Percentiles rank a stretch among this genome's conserved stretches.
phyloP scores from a whole-genome alignment of 2,797 vertebrate genomes.

The Hyperoplus immaculatus region DNA sequence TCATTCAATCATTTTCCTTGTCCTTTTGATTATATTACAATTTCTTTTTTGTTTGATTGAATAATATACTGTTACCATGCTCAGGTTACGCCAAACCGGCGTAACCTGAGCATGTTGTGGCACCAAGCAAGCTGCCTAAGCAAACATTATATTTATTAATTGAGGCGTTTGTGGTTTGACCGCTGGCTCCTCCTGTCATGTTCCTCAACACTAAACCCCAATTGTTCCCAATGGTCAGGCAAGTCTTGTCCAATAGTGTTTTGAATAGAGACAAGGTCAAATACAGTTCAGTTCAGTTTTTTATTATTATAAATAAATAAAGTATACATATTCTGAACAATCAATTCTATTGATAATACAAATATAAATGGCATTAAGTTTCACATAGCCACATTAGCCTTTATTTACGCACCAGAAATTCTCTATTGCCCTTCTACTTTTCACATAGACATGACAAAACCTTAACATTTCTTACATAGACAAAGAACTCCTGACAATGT shows the following conservation, averaged over 20 bases:
- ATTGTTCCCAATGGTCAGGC: not conserved
- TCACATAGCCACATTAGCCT: not conserved
- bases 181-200: not conserved
- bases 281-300: slow-evolving; percentile 18
- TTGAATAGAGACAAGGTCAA: slow-evolving; percentile 27
- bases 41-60: not conserved
- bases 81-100: too few relatives aligned
- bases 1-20: too few relatives aligned
- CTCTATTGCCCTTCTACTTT: not conserved
- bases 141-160: not conserved
- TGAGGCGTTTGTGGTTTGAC: slow-evolving; percentile 27
- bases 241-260: slow-evolving; percentile 17
- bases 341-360: not conserved
- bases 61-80: not conserved
- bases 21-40: too few relatives aligned
- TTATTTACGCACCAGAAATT: not conserved
- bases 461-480: too few relatives aligned
- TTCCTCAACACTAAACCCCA: not conserved
- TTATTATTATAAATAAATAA: not conserved
- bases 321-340: not conserved
- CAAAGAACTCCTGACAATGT: slow-evolving; percentile 14
- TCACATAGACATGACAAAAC: not conserved
- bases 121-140: not conserved
- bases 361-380: not conserved
- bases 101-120: not conserved